These are phyloP conservation scores for Fregetta grallaria DNA, from an alignment of 2,113 vertebrate genomes.

Conservation along the genomic window DNA sequence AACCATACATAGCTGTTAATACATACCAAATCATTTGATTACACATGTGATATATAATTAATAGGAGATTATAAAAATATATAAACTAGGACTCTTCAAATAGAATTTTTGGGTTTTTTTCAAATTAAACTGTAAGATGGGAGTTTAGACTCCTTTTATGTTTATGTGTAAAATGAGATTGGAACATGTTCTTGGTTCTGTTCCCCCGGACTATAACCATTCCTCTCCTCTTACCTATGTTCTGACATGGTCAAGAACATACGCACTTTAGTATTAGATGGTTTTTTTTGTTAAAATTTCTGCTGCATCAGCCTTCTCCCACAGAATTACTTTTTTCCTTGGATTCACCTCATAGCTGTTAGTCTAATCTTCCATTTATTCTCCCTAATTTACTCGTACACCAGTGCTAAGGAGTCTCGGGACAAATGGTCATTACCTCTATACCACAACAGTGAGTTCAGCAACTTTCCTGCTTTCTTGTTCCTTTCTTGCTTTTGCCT, in stretches of 20 bases:
- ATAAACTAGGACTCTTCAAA: background rate
- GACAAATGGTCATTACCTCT: background rate
- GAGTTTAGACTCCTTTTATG: background rate
- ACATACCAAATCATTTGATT: background rate
- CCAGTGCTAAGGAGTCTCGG: background rate
- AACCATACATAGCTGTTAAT: background rate
- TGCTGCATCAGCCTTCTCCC: background rate
- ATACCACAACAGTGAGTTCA: background rate
- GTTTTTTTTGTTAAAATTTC: background rate
- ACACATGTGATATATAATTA: background rate
- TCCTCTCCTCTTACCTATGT: background rate
- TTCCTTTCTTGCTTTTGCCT: background rate
- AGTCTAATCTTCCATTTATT: background rate
- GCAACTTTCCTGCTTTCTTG: background rate
- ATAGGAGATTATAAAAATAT: background rate
- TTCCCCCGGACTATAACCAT: fast-evolving
- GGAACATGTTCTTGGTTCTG: background rate
- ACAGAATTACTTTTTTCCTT: background rate
- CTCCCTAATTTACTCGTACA: background rate
- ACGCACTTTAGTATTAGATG: background rate
- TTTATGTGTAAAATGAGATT: background rate
- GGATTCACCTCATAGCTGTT: background rate
- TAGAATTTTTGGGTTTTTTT: background rate
- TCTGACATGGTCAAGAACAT: background rate
- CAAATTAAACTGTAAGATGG: background rate